These are phyloP conservation scores for Epirrhoe tristata DNA, from an alignment of 2,888 invertebrate genomes.

Conservation along the genomic window DNA sequence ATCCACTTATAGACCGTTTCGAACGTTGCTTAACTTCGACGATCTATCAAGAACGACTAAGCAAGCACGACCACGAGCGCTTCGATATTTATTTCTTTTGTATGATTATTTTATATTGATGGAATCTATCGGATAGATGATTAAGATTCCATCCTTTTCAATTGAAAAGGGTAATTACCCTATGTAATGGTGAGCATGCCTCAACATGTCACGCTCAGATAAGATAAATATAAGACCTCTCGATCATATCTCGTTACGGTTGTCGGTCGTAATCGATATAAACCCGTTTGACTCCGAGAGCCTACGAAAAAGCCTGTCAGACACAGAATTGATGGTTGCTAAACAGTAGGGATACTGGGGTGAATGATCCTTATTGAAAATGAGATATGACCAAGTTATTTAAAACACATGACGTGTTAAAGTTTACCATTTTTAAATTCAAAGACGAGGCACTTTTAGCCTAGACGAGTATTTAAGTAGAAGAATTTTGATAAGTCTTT, in stretches of 20 bases:
- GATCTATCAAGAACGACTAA: no score
- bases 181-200: slow-evolving; percentile 2
- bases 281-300: slow-evolving; percentile 21
- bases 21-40: no score
- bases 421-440: no score
- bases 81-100: no score
- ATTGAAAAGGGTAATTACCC: no score
- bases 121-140: background rate
- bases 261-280: slow-evolving; percentile 37
- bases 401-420: background rate
- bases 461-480: no score
- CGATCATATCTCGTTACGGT: slow-evolving; percentile 40
- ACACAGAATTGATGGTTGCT: slow-evolving; percentile 2
- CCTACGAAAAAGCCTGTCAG: slow-evolving; percentile 24
- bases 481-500: no score
- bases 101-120: no score
- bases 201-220: slow-evolving; percentile 13
- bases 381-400: background rate
- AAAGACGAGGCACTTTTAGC: no score
- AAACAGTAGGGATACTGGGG: slow-evolving; percentile 3
- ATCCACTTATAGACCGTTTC: no score
- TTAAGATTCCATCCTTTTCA: slow-evolving; percentile 6
- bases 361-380: background rate
- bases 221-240: slow-evolving; percentile 32
- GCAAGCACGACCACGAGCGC: no score